Evolutionary conservation across 2,888 invertebrate genomes (phyloP), one percentile per base, ranked within the genome.

Genomic region (Oxystoma pomonae): DNA sequence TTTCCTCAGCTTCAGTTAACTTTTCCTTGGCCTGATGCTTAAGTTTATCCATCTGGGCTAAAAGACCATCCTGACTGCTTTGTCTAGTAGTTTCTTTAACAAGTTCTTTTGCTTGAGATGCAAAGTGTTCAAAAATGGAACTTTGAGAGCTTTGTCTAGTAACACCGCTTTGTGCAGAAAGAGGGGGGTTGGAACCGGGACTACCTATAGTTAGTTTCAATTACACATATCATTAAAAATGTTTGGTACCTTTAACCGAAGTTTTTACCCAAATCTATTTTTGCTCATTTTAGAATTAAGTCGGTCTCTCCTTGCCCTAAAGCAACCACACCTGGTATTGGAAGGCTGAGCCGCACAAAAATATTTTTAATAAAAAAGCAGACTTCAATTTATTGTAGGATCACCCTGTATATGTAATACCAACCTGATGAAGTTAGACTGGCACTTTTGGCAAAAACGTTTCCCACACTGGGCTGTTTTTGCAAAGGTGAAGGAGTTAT

Each of bases 11-110:
- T 74, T 90, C 90, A 61, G 81, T 80, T 57, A 86, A 79, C 76
- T 83, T 85, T 70, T 77, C 80, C 69, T 78, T 77, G 5, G 89
- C 85, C 83, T 89, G 86, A 68, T 81, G 80, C 76, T 86, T 87
- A 56, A 87, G 75, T 85, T 94, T 94, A 75, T 94, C 94, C 86
- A 95, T 91, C 67, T 94, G 94, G 1, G 94, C 92, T 7, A 94
- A 81, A 2, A 94, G 76, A 20, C 94, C 94, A 77, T 95, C 94
- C 77, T 94, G 94, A 73, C 94, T 94, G 77, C 91, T 91, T 77
- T 94, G 94, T 1, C 94, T 83, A 0, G 92, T 93, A 0, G 94
- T 93, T 77, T 95, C 95, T 57, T 90, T 84, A 1, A 95, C 94
- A 62, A 95, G 80, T 72, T 94, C 95, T 78, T 94, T 94, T 12